Evolutionary conservation across 2,113 vertebrate species (phyloP), one percentile per base, ranked within the genome.

Genomic region (Phrynosoma platyrhinos): DNA sequence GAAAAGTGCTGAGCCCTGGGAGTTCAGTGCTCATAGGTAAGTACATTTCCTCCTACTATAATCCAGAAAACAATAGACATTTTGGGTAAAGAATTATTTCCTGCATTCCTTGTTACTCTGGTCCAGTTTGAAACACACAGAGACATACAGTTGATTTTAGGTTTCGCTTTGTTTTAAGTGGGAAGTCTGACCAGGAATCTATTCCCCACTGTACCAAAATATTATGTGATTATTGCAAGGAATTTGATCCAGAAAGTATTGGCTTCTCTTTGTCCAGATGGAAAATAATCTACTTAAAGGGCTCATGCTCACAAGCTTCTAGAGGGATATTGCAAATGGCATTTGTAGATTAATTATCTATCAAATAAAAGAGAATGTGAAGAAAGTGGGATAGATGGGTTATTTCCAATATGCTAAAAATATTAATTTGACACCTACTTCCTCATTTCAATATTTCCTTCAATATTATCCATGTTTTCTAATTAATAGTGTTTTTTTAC

Each of bases 1-100:
- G 94, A 92, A 91, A 97, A 89, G 91, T 94, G 4, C 36, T 98
- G 80, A 96, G 91, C 90, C 94, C 95, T 85, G 97, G 97, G 78
- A 96, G 93, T 88, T 96, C 96, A 0, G 95, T 91, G 86, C 79
- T 97, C 68, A 95, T 98, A 88, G 97, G 97, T 98, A 95, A 96
- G 97, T 95, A 62, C 58, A 62, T 62, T 62, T 86, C 79, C 92
- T 4, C 40, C 40, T 53, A 91, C 88, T 89, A 92, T 88, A 64
- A 88, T 2, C 83, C 81, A 47, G 16, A 0, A 32, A 1, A 21
- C 9, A 10, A 36, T 80, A 32, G 79, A 10, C 55, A 62, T 32
- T 20, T 62, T 9, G 52, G 16, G 53, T 52, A 12, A 14, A 36
- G 74, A n/a, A 3, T 32, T 30, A 66, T 36, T 82, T 64, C 10